These are phyloP conservation scores for Florisuga fusca DNA, from an alignment of 2,797 vertebrate genomes.

Conservation along the genomic window DNA sequence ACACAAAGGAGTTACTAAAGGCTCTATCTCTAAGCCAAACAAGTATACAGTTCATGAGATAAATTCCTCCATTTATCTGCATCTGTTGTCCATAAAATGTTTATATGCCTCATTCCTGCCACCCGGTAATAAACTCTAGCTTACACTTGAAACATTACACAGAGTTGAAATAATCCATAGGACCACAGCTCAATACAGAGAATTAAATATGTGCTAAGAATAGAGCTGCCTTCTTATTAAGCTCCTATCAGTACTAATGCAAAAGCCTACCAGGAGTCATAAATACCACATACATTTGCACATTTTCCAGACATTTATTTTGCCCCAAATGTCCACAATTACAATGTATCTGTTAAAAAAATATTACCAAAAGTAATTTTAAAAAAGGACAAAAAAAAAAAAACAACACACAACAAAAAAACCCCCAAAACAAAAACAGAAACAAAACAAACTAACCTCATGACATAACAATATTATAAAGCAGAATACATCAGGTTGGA, in stretches of 20 bases:
- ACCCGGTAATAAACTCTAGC: constrained; percentile 73
- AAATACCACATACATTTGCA: not conserved
- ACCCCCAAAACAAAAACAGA: not conserved
- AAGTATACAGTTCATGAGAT: constrained; percentile 18
- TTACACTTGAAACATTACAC: constrained; percentile 67
- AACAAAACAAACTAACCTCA: not conserved
- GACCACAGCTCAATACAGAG: constrained; percentile 38
- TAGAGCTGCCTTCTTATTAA: constrained; percentile 31
- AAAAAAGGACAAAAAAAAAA: not conserved
- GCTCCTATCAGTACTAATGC: not conserved
- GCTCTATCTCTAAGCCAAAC: constrained; percentile 43
- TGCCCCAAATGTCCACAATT: not conserved
- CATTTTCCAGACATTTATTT: not conserved
- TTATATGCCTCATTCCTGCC: constrained; percentile 71
- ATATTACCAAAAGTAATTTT: not conserved
- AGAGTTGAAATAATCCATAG: constrained; percentile 53
- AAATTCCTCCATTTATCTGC: constrained; percentile 70
- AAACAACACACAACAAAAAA: not conserved
- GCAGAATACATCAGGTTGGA: not conserved
- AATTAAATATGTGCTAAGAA: constrained; percentile 58
- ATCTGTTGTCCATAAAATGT: constrained; percentile 80
- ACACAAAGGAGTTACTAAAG: constrained; percentile 32
- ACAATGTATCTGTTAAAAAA: not conserved
- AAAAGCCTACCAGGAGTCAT: not conserved
- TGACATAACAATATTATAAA: not conserved